Evolutionary conservation across 1,140 invertebrate genomes (phyloP).

Genomic region (Dolichoris vasculosae): DNA sequence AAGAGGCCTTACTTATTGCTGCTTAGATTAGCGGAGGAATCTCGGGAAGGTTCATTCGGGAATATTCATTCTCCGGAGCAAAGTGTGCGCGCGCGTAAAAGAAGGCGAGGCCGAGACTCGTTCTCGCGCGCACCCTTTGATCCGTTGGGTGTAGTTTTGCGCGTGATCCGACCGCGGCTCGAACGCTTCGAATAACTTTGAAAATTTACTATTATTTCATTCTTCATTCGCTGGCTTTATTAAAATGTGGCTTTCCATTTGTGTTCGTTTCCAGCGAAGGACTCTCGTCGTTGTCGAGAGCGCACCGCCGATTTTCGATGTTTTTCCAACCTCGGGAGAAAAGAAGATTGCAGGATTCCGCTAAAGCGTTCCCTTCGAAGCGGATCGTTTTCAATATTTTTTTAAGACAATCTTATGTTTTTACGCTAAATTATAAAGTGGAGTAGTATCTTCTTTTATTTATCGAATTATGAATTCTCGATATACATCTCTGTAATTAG

Average conservation of each 20-base stretch:
- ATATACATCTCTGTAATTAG: not conserved
- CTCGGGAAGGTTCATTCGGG: not conserved
- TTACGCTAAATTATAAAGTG: too few species aligned
- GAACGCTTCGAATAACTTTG: slow-evolving; percentile 25
- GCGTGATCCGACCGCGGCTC: not conserved
- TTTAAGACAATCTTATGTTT: too few species aligned
- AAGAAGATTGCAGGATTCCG: too few species aligned
- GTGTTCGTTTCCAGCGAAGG: not conserved
- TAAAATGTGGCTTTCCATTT: too few species aligned
- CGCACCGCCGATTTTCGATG: not conserved
- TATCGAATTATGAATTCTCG: not conserved
- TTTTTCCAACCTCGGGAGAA: too few species aligned
- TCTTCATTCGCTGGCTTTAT: not conserved
- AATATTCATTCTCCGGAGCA: not conserved
- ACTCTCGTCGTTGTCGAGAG: not conserved
- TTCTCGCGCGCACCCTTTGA: slow-evolving; percentile 40
- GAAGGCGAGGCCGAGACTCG: not conserved
- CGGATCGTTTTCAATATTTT: too few species aligned
- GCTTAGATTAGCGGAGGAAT: not conserved
- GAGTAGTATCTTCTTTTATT: too few species aligned
- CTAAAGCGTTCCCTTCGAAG: too few species aligned
- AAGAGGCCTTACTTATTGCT: not conserved
- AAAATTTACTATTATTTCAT: slow-evolving; percentile 31
- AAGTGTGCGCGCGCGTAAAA: slow-evolving; percentile 14
- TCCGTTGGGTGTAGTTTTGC: slow-evolving; percentile 2